These are phyloP conservation scores for Dione juno DNA, from an alignment of 2,888 invertebrate genomes.

Conservation along the genomic window DNA sequence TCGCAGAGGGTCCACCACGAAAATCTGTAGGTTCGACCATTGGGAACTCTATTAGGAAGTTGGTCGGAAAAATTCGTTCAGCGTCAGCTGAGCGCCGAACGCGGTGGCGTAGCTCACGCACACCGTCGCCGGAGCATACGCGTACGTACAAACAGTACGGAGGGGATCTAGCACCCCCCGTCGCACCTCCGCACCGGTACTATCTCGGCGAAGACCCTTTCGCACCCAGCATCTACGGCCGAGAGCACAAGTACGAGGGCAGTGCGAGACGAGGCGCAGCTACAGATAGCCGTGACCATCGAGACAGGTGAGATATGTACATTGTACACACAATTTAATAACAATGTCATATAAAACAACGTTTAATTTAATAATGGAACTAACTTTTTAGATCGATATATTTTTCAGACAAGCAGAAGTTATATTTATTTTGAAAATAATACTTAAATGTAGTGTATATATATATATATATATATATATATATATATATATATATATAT, in stretches of 20 bases:
- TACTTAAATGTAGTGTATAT: no score
- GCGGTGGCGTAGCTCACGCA: conserved; percentile 84
- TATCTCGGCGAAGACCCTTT: conserved; percentile 95
- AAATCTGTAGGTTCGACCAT: conserved; percentile 85
- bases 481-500: no score
- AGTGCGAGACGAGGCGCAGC: conserved; percentile 79
- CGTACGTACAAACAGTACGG: conserved; percentile 80
- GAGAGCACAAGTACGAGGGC: conserved; percentile 92
- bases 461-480: no score
- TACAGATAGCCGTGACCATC: conserved; percentile 71
- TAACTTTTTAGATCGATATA: background rate
- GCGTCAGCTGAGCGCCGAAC: conserved; percentile 86
- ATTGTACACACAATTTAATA: conserved; percentile 6
- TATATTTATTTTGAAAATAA: background rate
- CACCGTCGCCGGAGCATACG: conserved; percentile 85
- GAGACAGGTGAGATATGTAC: conserved; percentile 73
- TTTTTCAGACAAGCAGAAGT: background rate
- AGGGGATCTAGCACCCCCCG: conserved; percentile 76
- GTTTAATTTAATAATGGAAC: background rate
- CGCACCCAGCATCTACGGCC: conserved; percentile 91
- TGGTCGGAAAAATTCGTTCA: conserved; percentile 92
- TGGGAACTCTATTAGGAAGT: conserved; percentile 91
- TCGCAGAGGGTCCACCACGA: conserved; percentile 80
- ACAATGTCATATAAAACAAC: background rate
- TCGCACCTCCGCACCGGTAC: conserved; percentile 88